These are phyloP conservation scores for Gryllus bimaculatus DNA, from an alignment of 1,140 invertebrate genomes.

Conservation along the genomic window DNA sequence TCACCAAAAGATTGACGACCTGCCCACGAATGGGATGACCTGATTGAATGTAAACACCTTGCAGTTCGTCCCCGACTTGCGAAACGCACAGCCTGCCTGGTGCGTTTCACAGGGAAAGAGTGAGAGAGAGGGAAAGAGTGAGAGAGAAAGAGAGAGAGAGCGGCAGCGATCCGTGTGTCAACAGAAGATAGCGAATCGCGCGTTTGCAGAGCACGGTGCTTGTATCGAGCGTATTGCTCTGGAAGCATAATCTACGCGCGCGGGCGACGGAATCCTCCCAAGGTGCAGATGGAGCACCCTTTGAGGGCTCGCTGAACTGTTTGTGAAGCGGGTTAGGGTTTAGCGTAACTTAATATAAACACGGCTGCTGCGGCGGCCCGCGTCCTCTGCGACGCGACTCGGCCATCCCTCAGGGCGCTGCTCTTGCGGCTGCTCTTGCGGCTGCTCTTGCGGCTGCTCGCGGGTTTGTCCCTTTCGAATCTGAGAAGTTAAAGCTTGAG, in stretches of 20 bases:
- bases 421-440: too few relatives aligned
- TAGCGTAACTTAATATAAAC: constrained; percentile 1
- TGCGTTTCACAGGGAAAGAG: too few relatives aligned
- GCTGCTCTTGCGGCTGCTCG: too few relatives aligned
- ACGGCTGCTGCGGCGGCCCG: background rate
- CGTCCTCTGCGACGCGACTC: too few relatives aligned
- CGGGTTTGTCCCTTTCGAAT: too few relatives aligned
- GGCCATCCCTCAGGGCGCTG: too few relatives aligned
- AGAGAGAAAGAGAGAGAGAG: too few relatives aligned
- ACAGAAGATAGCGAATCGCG: too few relatives aligned
- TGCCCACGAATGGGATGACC: background rate
- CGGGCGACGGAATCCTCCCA: background rate
- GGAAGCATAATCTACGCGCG: background rate
- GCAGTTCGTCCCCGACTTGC: background rate
- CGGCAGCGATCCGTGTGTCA: too few relatives aligned
- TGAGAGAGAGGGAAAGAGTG: too few relatives aligned
- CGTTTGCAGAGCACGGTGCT: background rate
- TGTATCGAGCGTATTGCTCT: background rate
- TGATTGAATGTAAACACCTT: background rate
- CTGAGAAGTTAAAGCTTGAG: too few relatives aligned
- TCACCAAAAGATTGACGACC: too few relatives aligned
- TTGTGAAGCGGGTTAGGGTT: background rate
- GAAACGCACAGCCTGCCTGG: background rate
- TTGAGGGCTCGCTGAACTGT: background rate
- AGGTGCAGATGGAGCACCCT: background rate